These are phyloP conservation scores for Danio albolineatus DNA, from an alignment of 2,797 vertebrate genomes.

Conservation along the genomic window DNA sequence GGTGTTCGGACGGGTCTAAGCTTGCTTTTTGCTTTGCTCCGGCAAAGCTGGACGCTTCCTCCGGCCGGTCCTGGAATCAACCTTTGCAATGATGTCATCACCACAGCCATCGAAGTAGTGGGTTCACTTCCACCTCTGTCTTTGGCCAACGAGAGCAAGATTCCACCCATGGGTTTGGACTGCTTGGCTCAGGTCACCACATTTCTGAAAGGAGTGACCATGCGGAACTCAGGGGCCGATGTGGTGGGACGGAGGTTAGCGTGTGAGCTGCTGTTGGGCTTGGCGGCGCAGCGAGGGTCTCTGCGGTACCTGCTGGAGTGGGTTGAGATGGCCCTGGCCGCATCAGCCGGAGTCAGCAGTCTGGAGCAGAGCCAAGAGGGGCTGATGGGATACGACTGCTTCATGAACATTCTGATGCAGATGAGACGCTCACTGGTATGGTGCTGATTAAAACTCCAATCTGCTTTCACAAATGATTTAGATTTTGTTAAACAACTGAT, in stretches of 20 bases:
- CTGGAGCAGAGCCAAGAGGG: constrained; percentile 92
- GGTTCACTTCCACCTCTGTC: constrained; percentile 95
- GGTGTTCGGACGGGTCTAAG: constrained; percentile 95
- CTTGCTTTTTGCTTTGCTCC: constrained; percentile 94
- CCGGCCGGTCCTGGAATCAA: constrained; percentile 85
- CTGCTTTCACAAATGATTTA: not conserved
- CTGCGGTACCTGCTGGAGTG: constrained; percentile 96
- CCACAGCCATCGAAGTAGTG: constrained; percentile 96
- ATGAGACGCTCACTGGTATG: constrained; percentile 95
- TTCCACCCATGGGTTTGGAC: constrained; percentile 97
- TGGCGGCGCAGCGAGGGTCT: constrained; percentile 94
- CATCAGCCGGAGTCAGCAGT: constrained; percentile 88
- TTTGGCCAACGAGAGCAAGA: constrained; percentile 98
- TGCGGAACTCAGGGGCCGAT: constrained; percentile 96
- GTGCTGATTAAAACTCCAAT: not conserved
- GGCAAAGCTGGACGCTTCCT: constrained; percentile 97
- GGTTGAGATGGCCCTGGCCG: constrained; percentile 97
- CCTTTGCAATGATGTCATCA: constrained; percentile 96
- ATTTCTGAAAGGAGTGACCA: constrained; percentile 96
- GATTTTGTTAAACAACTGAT: constrained; percentile 23
- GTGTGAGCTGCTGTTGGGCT: constrained; percentile 91
- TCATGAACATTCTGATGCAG: constrained; percentile 96
- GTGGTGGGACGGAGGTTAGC: constrained; percentile 91
- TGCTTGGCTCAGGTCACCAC: constrained; percentile 95
- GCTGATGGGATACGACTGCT: constrained; percentile 97